Evolutionary conservation across 2,797 vertebrate species (phyloP), one percentile per base, ranked within the genome.

Genomic region (Tolypeutes matacus): DNA sequence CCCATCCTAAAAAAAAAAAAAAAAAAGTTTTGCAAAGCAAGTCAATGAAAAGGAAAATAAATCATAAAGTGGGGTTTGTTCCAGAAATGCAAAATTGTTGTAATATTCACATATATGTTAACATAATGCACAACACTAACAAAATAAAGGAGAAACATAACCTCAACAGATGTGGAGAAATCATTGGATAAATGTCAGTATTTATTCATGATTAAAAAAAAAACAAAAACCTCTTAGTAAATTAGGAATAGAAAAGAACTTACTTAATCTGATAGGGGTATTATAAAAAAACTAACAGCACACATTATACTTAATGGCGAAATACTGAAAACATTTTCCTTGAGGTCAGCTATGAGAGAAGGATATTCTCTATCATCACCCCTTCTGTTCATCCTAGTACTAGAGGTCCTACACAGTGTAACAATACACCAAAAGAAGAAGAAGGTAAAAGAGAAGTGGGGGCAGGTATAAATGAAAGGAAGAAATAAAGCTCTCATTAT

Each of bases 121-220:
- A 70, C 76, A 7, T 70, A 92, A 65, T n/a, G 86, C 23, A 64
- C 39, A 58, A 91, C 46, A 81, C 75, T 80, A 84, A 87, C 31
- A 96, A 62, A 84, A 86, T 42, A 56, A 96, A 83, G 65, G 31
- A 86, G 36, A 83, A 93, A 81, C 89, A 86, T 51, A 86, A 69
- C 58, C 27, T 83, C 58, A 15, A 21, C 56, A 60, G 58, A 34
- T 21, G 7, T 7, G 91, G 49, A 89, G 83, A 96, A 95, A 42
- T 53, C 14, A 89, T 58, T 81, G 67, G 21, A 86, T 76, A 58
- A 86, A 92, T 46, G 76, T 62, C 36, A 76, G 42, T 58, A 85
- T 2, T 91, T 42, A 93, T 31, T 91, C 36, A 83, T 2, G 0
- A 91, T 78, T 1, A 23, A 84, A 93, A 62, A 65, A 18, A 53